Evolutionary conservation across 2,888 invertebrate genomes (phyloP).

Genomic region (Trichopria drosophilae): DNA sequence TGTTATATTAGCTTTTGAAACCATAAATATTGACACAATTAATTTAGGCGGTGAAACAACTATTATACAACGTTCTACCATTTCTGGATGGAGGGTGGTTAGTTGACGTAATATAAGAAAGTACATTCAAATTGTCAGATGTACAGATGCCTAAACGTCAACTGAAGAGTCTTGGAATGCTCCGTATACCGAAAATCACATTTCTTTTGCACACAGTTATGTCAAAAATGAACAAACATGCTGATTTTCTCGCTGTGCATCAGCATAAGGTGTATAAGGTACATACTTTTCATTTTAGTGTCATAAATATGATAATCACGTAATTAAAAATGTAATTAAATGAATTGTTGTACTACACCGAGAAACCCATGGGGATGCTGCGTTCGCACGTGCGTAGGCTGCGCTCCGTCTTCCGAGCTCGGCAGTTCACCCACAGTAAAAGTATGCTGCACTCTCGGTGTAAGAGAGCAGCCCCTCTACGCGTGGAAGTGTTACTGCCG

Average conservation of each 20-base stretch:
- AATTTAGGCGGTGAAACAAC: conserved; percentile 71
- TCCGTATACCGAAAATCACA: conserved; percentile 83
- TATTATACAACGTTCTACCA: conserved; percentile 82
- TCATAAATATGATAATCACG: too few relatives aligned
- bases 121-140: conserved; percentile 58
- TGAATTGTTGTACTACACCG: too few relatives aligned
- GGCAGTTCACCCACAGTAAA: too few relatives aligned
- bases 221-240: conserved; percentile 72
- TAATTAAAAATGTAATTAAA: conserved; percentile 8
- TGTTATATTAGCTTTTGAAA: not conserved
- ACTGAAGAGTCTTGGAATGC: conserved; percentile 73
- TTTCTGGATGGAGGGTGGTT: conserved; percentile 93
- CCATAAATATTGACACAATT: conserved; percentile 23
- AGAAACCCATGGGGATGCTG: too few relatives aligned
- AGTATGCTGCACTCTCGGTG: too few relatives aligned
- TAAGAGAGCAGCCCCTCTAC: too few relatives aligned
- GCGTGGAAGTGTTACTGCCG: too few relatives aligned
- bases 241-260: conserved; percentile 80
- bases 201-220: conserved; percentile 79
- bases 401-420: too few relatives aligned
- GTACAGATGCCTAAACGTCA: conserved; percentile 69
- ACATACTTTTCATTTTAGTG: conserved; percentile 16
- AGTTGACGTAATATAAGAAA: conserved; percentile 67
- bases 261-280: conserved; percentile 74
- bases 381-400: too few relatives aligned